Evolutionary conservation across 2,113 vertebrate genomes (phyloP), one percentile per base, ranked within the genome.

Genomic region (Neogale vison): DNA sequence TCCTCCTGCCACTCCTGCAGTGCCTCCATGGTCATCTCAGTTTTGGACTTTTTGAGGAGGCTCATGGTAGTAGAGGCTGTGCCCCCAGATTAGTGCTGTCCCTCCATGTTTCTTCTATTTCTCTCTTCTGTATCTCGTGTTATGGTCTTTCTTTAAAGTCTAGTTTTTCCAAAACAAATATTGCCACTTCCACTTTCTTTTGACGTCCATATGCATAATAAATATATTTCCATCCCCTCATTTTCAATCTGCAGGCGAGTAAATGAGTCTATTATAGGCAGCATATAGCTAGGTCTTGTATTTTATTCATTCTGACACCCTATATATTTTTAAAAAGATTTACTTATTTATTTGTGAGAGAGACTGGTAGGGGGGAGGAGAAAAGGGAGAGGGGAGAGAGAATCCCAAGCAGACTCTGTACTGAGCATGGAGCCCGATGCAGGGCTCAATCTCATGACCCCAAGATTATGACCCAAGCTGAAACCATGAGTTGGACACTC

Each of bases 1-100:
- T 99, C 99, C 97, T 99, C 99, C 97, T 99, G 99, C 0, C 99
- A 97, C 97, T 99, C 99, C 98, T 99, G 99, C 81, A 99, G 99
- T 98, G 99, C 99, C 97, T 99, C 99, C 0, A 99, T 99, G 0
- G 99, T 99, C 99, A 99, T 99, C 98, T 99, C 99, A 2, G 99
- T 99, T 98, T 99, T 99, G 67, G 99, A 99, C 91, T 99, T 99
- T 86, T 99, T 99, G 96, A 99, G 98, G 29, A 99, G 99, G 98
- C 99, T 99, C 99, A 96, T 97, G 92, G 61, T 69, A 80, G 17
- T 0, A 1, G 21, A 1, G 0, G 29, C 23, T 3, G 6, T 23
- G 0, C 4, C 14, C 6, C 21, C 57, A 0, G 1, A 1, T 42
- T 34, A 14, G 11, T 34, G 39, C 7, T 0, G 47, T 65, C 11